Percentiles rank a stretch among this genome's conserved stretches.
Evolutionary conservation across 2,113 vertebrate genomes (phyloP).

Genomic region (Vidua macroura): DNA sequence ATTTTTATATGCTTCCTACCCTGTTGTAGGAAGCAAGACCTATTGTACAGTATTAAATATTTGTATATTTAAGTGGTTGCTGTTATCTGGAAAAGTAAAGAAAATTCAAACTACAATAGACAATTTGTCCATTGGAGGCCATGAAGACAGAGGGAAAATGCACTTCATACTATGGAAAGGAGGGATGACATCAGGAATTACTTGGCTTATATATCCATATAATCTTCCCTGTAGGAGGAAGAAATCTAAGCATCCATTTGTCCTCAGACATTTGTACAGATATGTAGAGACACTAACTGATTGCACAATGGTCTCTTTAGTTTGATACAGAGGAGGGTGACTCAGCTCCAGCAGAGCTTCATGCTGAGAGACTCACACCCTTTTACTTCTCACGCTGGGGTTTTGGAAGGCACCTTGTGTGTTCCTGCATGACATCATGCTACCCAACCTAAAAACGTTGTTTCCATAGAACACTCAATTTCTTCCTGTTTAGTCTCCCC

Average conservation of each 20-base stretch:
- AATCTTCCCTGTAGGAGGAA: not conserved
- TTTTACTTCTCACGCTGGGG: not conserved
- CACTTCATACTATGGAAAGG: not conserved
- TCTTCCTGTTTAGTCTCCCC: slow-evolving; percentile 20
- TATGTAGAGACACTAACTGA: not conserved
- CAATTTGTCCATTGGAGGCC: not conserved
- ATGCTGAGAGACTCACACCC: not conserved
- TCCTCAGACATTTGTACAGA: not conserved
- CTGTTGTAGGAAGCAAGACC: not conserved
- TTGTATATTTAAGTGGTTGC: not conserved
- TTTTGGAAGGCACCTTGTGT: not conserved
- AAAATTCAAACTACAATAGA: not conserved
- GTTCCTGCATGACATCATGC: not conserved
- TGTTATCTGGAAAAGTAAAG: not conserved
- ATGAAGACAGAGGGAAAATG: not conserved
- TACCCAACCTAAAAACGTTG: not conserved
- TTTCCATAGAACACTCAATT: not conserved
- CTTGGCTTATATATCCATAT: not conserved
- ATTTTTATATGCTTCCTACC: not conserved
- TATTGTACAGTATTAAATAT: not conserved
- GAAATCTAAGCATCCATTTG: not conserved
- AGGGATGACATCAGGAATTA: not conserved
- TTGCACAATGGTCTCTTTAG: not conserved
- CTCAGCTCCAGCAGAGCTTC: not conserved
- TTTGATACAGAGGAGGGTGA: not conserved